Evolutionary conservation across 2,797 vertebrate genomes (phyloP).

Genomic region (Alcedo quadribrachys): DNA sequence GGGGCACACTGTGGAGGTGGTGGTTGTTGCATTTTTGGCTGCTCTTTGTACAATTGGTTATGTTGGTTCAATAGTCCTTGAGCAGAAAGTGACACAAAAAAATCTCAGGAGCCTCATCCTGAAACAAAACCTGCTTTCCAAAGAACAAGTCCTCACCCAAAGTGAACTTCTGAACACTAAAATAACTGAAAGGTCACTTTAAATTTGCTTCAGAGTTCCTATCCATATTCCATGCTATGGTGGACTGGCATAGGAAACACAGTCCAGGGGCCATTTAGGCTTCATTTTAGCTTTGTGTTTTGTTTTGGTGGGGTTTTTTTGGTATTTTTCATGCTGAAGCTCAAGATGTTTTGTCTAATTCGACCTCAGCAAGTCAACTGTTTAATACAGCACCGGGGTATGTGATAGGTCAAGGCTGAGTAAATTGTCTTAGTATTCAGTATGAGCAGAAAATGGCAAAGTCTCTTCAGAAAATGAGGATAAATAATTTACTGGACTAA

Average conservation of each 20-base stretch:
- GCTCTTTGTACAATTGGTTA: not conserved
- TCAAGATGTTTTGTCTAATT: not conserved
- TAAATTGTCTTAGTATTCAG: not conserved
- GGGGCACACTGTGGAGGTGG: not conserved
- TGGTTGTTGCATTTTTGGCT: not conserved
- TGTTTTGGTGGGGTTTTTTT: too few relatives aligned
- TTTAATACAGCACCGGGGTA: not conserved
- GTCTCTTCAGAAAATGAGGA: not conserved
- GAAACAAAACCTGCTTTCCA: not conserved
- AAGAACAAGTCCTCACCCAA: not conserved
- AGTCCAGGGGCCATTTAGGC: not conserved
- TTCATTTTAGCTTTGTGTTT: not conserved
- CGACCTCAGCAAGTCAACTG: not conserved
- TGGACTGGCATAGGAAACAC: not conserved
- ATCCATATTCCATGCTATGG: rapidly evolving
- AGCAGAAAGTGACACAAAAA: not conserved
- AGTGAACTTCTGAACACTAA: not conserved
- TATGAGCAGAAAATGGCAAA: not conserved
- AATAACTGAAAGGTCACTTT: not conserved
- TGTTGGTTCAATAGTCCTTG: not conserved
- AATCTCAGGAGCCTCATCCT: not conserved
- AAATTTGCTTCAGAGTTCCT: not conserved
- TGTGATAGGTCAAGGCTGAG: not conserved
- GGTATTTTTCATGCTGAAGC: not conserved
- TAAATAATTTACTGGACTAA: not conserved